Evolutionary conservation across 53 echinoderm and acorn worm genomes (phyloP).

Genomic region (Zoroaster sp.): DNA sequence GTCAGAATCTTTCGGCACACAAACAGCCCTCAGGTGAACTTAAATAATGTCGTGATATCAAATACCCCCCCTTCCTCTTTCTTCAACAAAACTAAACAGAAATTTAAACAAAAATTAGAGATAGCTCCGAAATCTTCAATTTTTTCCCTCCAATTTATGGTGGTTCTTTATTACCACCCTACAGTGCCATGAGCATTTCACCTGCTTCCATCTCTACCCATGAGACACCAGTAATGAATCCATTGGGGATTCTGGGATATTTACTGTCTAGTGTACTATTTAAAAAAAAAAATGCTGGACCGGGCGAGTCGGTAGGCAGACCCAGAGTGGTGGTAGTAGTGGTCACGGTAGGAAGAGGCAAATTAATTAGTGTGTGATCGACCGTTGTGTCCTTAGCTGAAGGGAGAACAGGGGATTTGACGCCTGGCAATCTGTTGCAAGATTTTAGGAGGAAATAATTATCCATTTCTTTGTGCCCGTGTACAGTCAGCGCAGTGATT

Average conservation of each 20-base stretch:
- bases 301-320: neutral
- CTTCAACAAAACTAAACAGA: neutral
- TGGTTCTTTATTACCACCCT: neutral
- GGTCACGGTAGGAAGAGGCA: neutral
- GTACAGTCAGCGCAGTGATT: neutral
- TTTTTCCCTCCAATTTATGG: neutral
- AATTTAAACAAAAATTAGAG: neutral
- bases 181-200: constrained; percentile 23
- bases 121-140: neutral
- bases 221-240: neutral
- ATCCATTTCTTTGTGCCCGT: neutral
- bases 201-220: constrained; percentile 10
- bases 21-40: neutral
- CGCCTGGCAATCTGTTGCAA: constrained; percentile 44
- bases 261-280: neutral
- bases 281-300: too few relatives aligned
- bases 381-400: constrained; percentile 20
- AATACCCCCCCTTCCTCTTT: neutral
- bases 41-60: neutral
- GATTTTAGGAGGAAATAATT: neutral
- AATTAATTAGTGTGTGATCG: constrained; percentile 52
- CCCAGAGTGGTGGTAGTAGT: neutral
- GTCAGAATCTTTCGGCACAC: neutral
- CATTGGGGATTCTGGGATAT: neutral
- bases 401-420: constrained; percentile 22